Evolutionary conservation across 1,140 invertebrate genomes (phyloP).

Genomic region (Drosophila quadrilineata): DNA sequence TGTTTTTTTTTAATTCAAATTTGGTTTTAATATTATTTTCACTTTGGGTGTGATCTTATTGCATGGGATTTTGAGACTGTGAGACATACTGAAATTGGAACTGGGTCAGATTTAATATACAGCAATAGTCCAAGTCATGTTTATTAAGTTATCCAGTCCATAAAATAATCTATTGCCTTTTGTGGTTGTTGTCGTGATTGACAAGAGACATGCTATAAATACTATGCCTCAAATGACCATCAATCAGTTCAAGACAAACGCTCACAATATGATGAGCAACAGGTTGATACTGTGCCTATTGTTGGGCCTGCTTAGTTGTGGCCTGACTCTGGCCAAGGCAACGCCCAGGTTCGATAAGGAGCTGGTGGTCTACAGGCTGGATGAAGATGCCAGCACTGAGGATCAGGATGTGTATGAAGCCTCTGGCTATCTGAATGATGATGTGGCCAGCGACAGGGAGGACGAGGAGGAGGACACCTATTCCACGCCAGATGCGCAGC

Average conservation of each 20-base stretch:
- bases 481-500: too few species aligned
- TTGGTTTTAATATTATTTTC: neutral
- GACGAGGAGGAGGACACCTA: neutral
- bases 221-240: neutral
- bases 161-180: neutral
- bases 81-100: too few species aligned
- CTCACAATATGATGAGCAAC: constrained; percentile 20
- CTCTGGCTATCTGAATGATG: neutral
- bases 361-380: neutral
- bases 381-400: neutral
- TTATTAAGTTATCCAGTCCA: neutral
- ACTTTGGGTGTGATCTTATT: neutral
- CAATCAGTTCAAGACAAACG: constrained; percentile 29
- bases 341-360: neutral
- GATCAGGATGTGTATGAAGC: constrained; percentile 2
- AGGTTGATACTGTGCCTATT: constrained; percentile 21
- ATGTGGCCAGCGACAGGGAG: neutral
- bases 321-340: constrained; percentile 8
- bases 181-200: neutral
- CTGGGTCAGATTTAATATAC: constrained; percentile 4
- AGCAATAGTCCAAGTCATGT: too few species aligned
- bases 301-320: constrained; percentile 14
- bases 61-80: too few species aligned
- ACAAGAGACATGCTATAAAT: constrained; percentile 22
- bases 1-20: neutral